Evolutionary conservation across 64 coral and sea anemone species (phyloP), one percentile per base, ranked within the genome.

Genomic region (Pocillopora verrucosa): DNA sequence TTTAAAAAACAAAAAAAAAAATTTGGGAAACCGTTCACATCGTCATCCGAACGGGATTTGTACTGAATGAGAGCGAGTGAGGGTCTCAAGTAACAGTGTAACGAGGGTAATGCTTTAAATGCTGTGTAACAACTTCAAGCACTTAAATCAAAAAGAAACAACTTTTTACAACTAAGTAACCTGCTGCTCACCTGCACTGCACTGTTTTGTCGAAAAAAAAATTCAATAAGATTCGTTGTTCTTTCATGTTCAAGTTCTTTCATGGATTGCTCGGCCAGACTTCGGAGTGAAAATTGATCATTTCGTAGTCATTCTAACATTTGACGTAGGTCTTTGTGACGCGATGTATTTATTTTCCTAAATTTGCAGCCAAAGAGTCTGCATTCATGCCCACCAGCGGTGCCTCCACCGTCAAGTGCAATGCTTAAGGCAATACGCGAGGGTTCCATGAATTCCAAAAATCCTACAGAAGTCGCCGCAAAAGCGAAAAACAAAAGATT

Each of bases 291-390:
- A 45, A 26, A 19, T 72, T 72, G 72, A 85, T 30, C 38, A 20
- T n/a, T 84, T 15, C 65, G 61, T 84, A 22, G 38, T 36, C 81
- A 41, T 72, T 63, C 38, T 85, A 85, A 72, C 82, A 12, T 51
- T 51, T 51, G 61, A 70, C 67, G 19, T 70, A 85, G 68, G 13
- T 56, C 11, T 51, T 72, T 16, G 64, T 85, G 82, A 85, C 72
- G 65, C 63, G 1, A 70, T 85, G 64, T 85, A 34, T 83, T 63
- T 85, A 85, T 85, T 85, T 85, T 85, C 41, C 64, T 85, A 85
- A 68, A 67, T 80, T 95, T 96, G 91, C 95, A 96, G 95, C 95
- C 95, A 35, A 96, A 96, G 86, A 96, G 95, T 78, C 92, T 96
- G 79, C 95, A 96, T 90, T 77, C 91, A 58, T 96, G 95, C 64